Evolutionary conservation across 2,888 invertebrate species (phyloP).

Genomic region (Drosophila formosana): DNA sequence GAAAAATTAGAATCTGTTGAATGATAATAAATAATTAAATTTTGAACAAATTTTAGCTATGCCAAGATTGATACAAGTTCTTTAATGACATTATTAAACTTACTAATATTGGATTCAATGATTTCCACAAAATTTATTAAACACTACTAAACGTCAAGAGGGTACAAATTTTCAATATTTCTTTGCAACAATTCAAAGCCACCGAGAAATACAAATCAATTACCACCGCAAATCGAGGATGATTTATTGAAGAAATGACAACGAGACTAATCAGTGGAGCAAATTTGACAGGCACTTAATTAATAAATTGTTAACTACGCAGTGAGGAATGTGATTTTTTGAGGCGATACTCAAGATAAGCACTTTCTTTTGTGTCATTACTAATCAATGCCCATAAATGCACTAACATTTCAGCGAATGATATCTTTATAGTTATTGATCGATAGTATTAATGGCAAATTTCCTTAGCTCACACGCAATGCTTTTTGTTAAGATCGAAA

Average conservation of each 20-base stretch:
- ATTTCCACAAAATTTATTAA: not conserved
- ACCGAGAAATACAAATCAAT: not conserved
- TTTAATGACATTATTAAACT: too few relatives aligned
- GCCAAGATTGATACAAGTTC: too few relatives aligned
- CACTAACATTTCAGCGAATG: not conserved
- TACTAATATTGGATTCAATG: not conserved
- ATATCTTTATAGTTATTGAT: constrained; percentile 35
- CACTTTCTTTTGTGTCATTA: constrained; percentile 9
- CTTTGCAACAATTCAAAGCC: not conserved
- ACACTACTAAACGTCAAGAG: not conserved
- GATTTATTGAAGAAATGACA: constrained; percentile 32
- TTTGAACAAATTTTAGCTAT: not conserved
- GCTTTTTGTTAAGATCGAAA: constrained; percentile 13
- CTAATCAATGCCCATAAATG: constrained; percentile 4
- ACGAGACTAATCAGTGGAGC: constrained; percentile 20
- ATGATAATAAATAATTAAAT: not conserved
- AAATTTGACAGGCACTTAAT: constrained; percentile 23
- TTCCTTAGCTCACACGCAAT: constrained; percentile 5
- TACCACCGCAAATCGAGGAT: not conserved
- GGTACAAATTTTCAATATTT: not conserved
- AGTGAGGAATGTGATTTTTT: constrained; percentile 30
- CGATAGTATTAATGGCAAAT: constrained; percentile 8
- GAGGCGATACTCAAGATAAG: not conserved
- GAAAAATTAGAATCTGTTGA: not conserved
- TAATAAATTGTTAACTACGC: constrained; percentile 44